Percentiles rank a stretch among this genome's conserved stretches.
These are phyloP conservation scores for Catocala nupta DNA, from an alignment of 2,888 invertebrate species.

Conservation along the genomic window DNA sequence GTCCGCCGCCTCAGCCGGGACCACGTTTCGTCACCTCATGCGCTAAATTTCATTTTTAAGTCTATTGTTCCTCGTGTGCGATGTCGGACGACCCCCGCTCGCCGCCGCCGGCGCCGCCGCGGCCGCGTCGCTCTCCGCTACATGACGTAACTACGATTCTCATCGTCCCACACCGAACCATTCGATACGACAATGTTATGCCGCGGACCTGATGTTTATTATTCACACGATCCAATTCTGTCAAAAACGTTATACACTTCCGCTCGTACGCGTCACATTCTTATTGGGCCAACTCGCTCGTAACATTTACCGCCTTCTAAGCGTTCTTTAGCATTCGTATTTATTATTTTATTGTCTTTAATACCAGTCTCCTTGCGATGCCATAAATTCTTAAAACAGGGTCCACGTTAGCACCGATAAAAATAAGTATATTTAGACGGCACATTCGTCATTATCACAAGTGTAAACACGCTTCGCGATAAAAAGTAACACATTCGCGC, in stretches of 20 bases:
- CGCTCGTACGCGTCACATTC: constrained; percentile 61
- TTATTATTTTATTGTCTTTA: constrained; percentile 56
- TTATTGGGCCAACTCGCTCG: constrained; percentile 60
- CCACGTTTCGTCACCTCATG: constrained; percentile 74
- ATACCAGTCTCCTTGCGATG: constrained; percentile 40
- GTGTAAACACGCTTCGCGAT: constrained; percentile 73
- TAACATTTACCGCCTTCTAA: constrained; percentile 44
- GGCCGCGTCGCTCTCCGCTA: constrained; percentile 33
- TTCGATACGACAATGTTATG: constrained; percentile 63
- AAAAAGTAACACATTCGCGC: constrained; percentile 79
- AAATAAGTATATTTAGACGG: constrained; percentile 53
- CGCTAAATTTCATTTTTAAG: constrained; percentile 75
- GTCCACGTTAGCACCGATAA: constrained; percentile 51
- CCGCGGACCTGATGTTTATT: constrained; percentile 71
- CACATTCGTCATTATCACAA: constrained; percentile 72
- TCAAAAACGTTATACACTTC: constrained; percentile 69
- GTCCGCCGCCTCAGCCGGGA: constrained; percentile 64
- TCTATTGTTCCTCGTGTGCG: constrained; percentile 66
- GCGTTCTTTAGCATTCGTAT: constrained; percentile 37
- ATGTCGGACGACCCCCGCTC: constrained; percentile 50
- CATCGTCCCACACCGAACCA: constrained; percentile 59
- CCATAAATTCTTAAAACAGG: constrained; percentile 44
- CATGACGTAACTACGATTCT: constrained; percentile 60
- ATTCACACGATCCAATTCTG: constrained; percentile 78
- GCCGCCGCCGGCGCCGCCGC: constrained; percentile 29